Evolutionary conservation across 2,888 invertebrate species (phyloP).

Genomic region (Eristalis pertinax): DNA sequence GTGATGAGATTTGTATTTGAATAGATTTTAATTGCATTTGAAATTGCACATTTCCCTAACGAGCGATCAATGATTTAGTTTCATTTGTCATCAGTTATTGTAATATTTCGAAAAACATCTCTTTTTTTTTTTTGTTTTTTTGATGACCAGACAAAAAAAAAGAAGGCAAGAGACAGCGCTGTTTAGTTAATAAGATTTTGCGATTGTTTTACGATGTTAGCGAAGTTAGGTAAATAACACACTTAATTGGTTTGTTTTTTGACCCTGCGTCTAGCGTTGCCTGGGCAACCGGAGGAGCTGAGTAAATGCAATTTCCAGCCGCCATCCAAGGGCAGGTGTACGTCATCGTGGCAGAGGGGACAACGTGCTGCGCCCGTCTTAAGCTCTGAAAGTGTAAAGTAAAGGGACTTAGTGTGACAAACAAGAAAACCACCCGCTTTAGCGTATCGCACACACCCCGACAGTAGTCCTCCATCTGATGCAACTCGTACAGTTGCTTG

Average conservation of each 20-base stretch:
- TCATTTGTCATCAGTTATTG: too few species aligned
- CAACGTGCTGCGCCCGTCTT: slow-evolving; percentile 88
- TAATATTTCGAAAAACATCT: slow-evolving; percentile 48
- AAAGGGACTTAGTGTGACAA: not conserved
- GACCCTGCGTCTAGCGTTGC: slow-evolving; percentile 80
- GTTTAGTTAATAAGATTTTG: slow-evolving; percentile 36
- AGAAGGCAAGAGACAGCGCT: slow-evolving; percentile 65
- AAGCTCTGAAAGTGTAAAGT: slow-evolving; percentile 74
- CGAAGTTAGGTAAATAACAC: slow-evolving; percentile 25
- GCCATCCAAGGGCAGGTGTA: slow-evolving; percentile 88
- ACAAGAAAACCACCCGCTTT: not conserved
- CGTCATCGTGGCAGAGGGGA: slow-evolving; percentile 91
- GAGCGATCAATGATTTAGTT: slow-evolving; percentile 58
- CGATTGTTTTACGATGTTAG: slow-evolving; percentile 32
- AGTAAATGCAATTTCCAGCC: slow-evolving; percentile 89
- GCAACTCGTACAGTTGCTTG: slow-evolving; percentile 85
- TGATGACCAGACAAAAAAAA: too few species aligned
- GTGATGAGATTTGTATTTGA: slow-evolving; percentile 55
- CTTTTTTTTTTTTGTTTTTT: slow-evolving; percentile 14
- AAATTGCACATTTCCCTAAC: slow-evolving; percentile 74
- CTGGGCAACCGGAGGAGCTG: slow-evolving; percentile 80
- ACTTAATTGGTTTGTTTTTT: slow-evolving; percentile 74
- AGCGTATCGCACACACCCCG: slow-evolving; percentile 82
- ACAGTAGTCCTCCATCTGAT: slow-evolving; percentile 85
- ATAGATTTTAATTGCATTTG: slow-evolving; percentile 57